Evolutionary conservation across 2,888 invertebrate species (phyloP), one percentile per base, ranked within the genome.

Genomic region (Spisula subtruncata): DNA sequence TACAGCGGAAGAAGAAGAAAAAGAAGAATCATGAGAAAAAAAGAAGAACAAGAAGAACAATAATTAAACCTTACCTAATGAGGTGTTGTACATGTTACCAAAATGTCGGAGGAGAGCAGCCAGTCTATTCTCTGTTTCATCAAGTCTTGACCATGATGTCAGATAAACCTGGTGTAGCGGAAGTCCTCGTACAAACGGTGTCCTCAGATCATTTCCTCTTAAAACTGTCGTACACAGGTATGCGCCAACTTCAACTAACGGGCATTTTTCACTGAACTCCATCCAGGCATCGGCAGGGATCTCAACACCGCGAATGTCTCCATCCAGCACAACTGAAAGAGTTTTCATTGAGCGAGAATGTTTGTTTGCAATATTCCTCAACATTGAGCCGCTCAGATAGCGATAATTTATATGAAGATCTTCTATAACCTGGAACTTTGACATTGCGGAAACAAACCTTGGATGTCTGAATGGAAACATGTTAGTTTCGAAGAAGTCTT

Each of bases 171-270:
- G 90, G 29, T 79, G 60, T 20, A 94, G 54, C 0, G 93, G 93
- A 60, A 94, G 89, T 10, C 92, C 93, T n/a, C 86, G 84, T 2
- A 93, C 93, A 79, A 94, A 90, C 8, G 93, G 80, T 29, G 91
- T 54, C 16, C 91, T 81, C 25, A 93, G 85, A 60, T 91, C 91
- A 60, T 94, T 91, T 16, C 91, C 90, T 16, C 92, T 90, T 12
- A 93, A 80, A 80, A 92, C 91, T 0, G 93, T 91, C 20, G 93
- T 93, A 81, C 93, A 94, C 12, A 94, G 85, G 51, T 92, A 93
- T 2, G 90, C 71, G 0, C 83, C 88, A 2, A 93, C 93, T 82
- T 89, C 87, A 0, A 89, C 87, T 10, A 85, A 51, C 0, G 90
- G 89, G 80, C 93, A 93, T 14, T 60, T 80, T 16, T 66, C 41